Evolutionary conservation across 2,113 vertebrate species (phyloP).

Genomic region (Galbula dea): DNA sequence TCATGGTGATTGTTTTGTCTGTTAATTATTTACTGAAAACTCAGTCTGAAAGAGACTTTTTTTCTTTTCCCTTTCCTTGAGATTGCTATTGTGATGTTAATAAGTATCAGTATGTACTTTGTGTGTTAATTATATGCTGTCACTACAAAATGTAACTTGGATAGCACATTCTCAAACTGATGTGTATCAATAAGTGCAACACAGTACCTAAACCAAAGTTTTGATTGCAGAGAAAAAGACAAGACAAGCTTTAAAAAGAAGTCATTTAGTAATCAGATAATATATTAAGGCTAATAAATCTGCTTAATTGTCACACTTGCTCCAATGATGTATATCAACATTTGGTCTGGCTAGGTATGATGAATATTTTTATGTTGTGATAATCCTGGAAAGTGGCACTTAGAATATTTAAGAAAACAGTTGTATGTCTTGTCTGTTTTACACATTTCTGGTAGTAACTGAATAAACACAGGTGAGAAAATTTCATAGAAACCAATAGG

Average conservation of each 20-base stretch:
- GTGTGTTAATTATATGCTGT: background rate
- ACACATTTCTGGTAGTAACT: background rate
- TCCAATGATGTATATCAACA: conserved; percentile 55
- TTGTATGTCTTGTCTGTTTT: background rate
- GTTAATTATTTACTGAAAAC: conserved; percentile 24
- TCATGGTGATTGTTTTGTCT: background rate
- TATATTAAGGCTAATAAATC: conserved; percentile 51
- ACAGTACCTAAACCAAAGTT: background rate
- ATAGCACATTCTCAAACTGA: background rate
- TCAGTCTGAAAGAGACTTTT: background rate
- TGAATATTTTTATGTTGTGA: conserved; percentile 41
- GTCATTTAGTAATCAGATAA: conserved; percentile 19
- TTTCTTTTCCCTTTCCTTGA: background rate
- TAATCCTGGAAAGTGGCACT: background rate
- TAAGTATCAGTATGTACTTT: background rate
- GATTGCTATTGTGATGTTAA: conserved; percentile 4
- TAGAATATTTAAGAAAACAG: conserved; percentile 5
- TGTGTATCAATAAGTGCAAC: conserved; percentile 28
- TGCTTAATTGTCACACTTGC: conserved; percentile 55
- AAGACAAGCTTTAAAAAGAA: background rate
- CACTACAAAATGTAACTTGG: background rate
- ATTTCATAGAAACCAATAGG: background rate
- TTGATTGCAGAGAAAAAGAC: background rate
- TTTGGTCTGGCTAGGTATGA: conserved; percentile 44
- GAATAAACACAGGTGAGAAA: conserved; percentile 31